Conservation (phyloP, 2,113 vertebrate species). For the Dolichallabes microphthalmus region DNA sequence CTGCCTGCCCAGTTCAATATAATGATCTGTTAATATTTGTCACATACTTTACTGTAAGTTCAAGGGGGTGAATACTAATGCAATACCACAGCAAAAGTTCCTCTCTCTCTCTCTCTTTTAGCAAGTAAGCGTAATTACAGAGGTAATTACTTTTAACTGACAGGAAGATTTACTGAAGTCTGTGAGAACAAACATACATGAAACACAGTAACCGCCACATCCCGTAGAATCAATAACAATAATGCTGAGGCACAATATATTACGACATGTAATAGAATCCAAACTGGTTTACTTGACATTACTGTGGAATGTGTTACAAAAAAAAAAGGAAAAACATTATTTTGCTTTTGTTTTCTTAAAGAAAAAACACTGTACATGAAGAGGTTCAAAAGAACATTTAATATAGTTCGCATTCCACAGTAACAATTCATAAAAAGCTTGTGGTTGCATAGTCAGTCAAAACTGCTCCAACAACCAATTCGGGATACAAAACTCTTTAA, state of each 20-base stretch:
- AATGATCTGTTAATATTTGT: not conserved
- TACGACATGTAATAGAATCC: not conserved
- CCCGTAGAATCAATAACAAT: slow-evolving; percentile 2
- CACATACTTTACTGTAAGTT: not conserved
- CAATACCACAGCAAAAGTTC: not conserved
- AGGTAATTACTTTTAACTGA: slow-evolving; percentile 39
- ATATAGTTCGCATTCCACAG: slow-evolving; percentile 21
- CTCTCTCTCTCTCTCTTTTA: not conserved
- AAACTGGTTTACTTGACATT: not conserved
- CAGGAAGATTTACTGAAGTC: slow-evolving; percentile 23
- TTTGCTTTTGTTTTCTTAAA: not conserved
- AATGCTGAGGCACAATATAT: not conserved
- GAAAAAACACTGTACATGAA: slow-evolving; percentile 23
- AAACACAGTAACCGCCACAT: slow-evolving; percentile 23
- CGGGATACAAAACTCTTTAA: slow-evolving; percentile 1
- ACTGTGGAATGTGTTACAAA: not conserved
- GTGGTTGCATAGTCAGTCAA: slow-evolving; percentile 21
- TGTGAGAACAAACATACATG: slow-evolving; percentile 2
- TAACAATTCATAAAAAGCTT: slow-evolving; percentile 26
- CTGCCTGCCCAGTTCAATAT: not conserved
- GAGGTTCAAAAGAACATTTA: not conserved
- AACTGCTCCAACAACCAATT: slow-evolving; percentile 3
- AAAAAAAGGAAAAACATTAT: too few species aligned
- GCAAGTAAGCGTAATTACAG: slow-evolving; percentile 22
- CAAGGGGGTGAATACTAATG: not conserved